Base-by-base conservation (phyloP, 2,113 vertebrate species). In the Puntigrus tetrazona region DNA sequence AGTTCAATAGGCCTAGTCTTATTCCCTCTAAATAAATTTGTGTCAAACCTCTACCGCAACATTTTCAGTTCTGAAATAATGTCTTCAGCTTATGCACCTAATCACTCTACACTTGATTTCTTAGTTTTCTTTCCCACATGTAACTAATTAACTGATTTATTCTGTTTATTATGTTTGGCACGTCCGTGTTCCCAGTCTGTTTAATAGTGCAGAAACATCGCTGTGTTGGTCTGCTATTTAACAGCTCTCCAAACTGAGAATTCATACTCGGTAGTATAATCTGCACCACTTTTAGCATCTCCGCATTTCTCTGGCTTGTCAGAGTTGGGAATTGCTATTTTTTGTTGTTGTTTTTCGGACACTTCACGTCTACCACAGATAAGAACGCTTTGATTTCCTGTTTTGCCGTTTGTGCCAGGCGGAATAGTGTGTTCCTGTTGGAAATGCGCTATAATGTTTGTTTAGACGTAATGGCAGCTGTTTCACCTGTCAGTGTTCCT, bases 211-310 rank as follows among this genome's bases (percentile, higher is more conserved):
- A 36, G 31, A 77, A 57, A 25, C 20, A 57, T 38, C 55, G 5
- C 31, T 38, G 7, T 41, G 22, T 61, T 41, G 76, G 55, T 34
- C 55, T 41, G 55, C 11, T 36, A n/a, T 55, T 36, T 77, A 55
- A 78, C 31, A 36, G 10, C 76, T 18, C n/a, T 43, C n/a, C n/a
- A 78, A 41, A 43, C 77, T 43, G 36, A 61, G 55, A 41, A 29
- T 20, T 78, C 52, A 38, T 22, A 38, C 31, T 41, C 16, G 50
- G 31, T 36, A 41, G 29, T 22, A 61, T 80, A 87, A 84, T 87
- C 81, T 29, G 41, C 76, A 79, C 70, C 78, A 77, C 75, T 83
- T 80, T 80, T 75, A 87, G 82, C 43, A 20, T 41, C 43, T 38
- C 50, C 76, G 78, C 70, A 84, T 34, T 22, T 61, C 18, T 61